phyloP scores from a whole-genome alignment of 2,113 vertebrate species.

The Atrichornis clamosus region DNA sequence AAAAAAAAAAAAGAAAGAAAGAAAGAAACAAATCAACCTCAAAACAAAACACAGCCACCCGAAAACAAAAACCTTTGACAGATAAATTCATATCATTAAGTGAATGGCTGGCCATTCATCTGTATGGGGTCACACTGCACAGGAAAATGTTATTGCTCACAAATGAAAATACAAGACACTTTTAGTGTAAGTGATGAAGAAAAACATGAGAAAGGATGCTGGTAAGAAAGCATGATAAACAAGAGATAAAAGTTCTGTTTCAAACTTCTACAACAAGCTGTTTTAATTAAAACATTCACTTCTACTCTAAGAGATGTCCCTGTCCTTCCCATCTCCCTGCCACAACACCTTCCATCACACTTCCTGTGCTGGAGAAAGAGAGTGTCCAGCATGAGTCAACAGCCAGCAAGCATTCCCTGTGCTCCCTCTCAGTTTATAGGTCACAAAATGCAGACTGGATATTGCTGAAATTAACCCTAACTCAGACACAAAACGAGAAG shows the following conservation, averaged over 20 bases:
- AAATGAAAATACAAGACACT: neutral
- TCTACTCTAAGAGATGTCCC: neutral
- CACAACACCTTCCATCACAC: rapidly evolving
- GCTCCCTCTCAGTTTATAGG: neutral
- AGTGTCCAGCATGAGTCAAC: neutral
- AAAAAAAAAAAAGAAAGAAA: neutral
- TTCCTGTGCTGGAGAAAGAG: neutral
- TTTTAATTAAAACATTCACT: neutral
- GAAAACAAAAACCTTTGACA: neutral
- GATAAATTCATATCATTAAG: neutral
- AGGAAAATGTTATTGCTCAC: neutral
- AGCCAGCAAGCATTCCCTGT: neutral
- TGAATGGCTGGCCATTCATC: neutral
- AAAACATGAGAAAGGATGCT: neutral
- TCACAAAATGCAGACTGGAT: neutral
- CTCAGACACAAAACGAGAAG: neutral
- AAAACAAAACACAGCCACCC: neutral
- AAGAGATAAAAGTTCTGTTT: neutral
- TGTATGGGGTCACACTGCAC: neutral
- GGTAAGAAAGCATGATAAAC: neutral
- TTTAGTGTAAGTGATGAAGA: neutral
- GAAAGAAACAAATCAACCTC: neutral
- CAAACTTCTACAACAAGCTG: neutral
- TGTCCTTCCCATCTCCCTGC: neutral
- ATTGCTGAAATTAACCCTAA: neutral